Percentiles rank a stretch among this genome's conserved stretches.
These are phyloP conservation scores for Smutsia gigantea DNA, from an alignment of 2,797 vertebrate species.

Conservation along the genomic window DNA sequence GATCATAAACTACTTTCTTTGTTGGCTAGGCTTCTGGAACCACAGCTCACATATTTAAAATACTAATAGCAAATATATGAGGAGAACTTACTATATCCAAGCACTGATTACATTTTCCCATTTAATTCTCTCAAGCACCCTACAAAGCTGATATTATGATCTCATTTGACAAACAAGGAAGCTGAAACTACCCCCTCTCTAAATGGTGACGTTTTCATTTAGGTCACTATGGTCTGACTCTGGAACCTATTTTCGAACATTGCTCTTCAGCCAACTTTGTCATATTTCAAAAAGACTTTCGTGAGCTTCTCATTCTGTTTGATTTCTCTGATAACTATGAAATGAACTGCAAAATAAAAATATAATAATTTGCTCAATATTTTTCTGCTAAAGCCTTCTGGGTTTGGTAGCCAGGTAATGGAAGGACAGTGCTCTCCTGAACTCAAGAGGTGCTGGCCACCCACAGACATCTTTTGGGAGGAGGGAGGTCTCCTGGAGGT, in stretches of 20 bases:
- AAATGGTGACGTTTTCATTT: background rate
- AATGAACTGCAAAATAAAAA: slow-evolving; percentile 8
- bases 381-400: background rate
- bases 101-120: background rate
- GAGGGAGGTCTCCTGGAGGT: background rate
- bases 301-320: background rate
- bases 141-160: background rate
- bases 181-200: background rate
- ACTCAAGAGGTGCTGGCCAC: background rate
- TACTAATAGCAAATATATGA: background rate
- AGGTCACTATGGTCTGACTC: background rate
- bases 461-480: background rate
- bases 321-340: background rate
- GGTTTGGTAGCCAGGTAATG: background rate
- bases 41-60: background rate
- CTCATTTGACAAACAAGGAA: background rate
- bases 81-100: background rate
- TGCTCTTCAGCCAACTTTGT: background rate
- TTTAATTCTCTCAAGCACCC: background rate
- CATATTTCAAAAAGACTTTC: background rate
- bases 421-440: background rate
- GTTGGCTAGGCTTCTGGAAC: background rate
- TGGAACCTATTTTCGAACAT: background rate
- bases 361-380: background rate
- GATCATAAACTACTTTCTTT: background rate